Evolutionary conservation across 2,797 vertebrate species (phyloP).

Genomic region (Toxotes lorentzi): DNA sequence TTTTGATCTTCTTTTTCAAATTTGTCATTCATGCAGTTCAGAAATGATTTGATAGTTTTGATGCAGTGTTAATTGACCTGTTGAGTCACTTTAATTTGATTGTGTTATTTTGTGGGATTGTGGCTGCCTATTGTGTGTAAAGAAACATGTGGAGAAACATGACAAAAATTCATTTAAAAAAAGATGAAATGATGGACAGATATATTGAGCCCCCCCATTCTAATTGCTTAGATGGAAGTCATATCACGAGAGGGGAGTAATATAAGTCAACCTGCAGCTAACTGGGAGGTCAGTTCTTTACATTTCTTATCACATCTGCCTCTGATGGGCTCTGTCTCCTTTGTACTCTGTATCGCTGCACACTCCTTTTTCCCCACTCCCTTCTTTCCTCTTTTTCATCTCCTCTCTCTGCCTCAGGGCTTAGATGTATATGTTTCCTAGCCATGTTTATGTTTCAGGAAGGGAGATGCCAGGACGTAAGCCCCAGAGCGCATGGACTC

Average conservation of each 20-base stretch:
- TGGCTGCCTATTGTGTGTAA: constrained; percentile 81
- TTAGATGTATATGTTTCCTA: constrained; percentile 83
- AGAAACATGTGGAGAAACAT: constrained; percentile 77
- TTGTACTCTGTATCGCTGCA: constrained; percentile 79
- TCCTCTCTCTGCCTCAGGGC: constrained; percentile 78
- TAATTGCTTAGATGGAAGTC: constrained; percentile 99
- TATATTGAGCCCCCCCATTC: constrained; percentile 98
- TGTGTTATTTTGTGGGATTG: constrained; percentile 81
- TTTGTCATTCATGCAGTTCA: constrained; percentile 54
- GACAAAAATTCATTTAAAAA: constrained; percentile 65
- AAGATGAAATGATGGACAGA: constrained; percentile 96
- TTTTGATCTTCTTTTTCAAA: constrained; percentile 33
- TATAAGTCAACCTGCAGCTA: constrained; percentile 99
- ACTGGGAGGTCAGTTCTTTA: constrained; percentile 99
- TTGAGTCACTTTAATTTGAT: constrained; percentile 76
- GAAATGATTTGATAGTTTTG: constrained; percentile 79
- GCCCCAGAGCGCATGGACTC: constrained; percentile 84
- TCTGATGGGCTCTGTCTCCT: constrained; percentile 84
- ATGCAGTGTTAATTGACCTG: constrained; percentile 73
- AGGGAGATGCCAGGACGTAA: constrained; percentile 82
- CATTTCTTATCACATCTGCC: constrained; percentile 97
- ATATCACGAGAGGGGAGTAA: constrained; percentile 99
- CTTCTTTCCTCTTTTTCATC: constrained; percentile 62
- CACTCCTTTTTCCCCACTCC: constrained; percentile 57
- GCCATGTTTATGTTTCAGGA: constrained; percentile 84